phyloP scores from a whole-genome alignment of 1,140 invertebrate genomes.

The Procambarus clarkii region DNA sequence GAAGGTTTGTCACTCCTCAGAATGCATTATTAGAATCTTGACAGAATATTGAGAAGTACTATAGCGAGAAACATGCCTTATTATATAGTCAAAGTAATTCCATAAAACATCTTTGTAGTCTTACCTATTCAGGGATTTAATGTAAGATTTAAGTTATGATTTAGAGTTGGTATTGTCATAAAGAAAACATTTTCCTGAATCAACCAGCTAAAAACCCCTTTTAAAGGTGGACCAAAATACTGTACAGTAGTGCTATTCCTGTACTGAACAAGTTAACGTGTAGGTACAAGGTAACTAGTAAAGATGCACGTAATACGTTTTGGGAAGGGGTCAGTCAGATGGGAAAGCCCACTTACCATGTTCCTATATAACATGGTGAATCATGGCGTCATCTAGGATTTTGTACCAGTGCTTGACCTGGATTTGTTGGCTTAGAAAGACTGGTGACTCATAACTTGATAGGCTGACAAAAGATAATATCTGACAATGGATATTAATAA shows the following conservation, averaged over 20 bases:
- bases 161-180: too few relatives aligned
- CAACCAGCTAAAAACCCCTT: neutral
- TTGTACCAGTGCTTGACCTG: neutral
- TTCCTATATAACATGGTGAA: neutral
- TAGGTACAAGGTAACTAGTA: too few relatives aligned
- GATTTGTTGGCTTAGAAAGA: neutral
- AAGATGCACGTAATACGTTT: too few relatives aligned
- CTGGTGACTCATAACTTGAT: neutral
- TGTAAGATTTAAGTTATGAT: neutral
- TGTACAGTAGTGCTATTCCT: neutral
- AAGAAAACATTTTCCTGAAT: neutral
- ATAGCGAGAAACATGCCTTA: neutral
- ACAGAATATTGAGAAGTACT: conserved; percentile 9
- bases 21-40: neutral
- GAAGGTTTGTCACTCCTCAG: conserved; percentile 44
- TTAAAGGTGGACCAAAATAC: neutral
- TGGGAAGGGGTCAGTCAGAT: too few relatives aligned
- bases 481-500: neutral
- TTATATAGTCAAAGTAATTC: neutral
- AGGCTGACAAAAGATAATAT: neutral
- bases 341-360: too few relatives aligned
- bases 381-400: neutral
- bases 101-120: neutral
- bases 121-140: neutral
- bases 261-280: neutral